phyloP scores from a whole-genome alignment of 92 coral and sea anemone species.

The Zoanthus gigantus region DNA sequence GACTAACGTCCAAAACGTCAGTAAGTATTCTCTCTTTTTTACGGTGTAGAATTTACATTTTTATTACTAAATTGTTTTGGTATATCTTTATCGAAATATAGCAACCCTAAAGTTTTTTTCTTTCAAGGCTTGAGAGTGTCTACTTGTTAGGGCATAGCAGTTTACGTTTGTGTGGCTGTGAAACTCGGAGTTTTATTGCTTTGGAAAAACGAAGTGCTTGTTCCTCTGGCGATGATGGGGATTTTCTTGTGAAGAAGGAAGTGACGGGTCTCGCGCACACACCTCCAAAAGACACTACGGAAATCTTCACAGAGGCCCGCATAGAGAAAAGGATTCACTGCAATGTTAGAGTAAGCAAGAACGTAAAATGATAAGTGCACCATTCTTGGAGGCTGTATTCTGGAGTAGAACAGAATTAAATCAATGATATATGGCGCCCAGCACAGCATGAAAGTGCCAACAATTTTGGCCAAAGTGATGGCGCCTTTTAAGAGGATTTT shows the following conservation, averaged over 20 bases:
- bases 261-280: background rate
- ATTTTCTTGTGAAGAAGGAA: conserved; percentile 11
- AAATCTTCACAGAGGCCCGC: conserved; percentile 88
- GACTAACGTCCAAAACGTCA: too few relatives aligned
- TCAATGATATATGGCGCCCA: conserved; percentile 82
- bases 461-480: conserved; percentile 81
- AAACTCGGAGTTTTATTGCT: background rate
- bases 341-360: conserved; percentile 71
- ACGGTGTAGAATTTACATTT: too few relatives aligned
- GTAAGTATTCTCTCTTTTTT: too few relatives aligned
- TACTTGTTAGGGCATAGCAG: too few relatives aligned
- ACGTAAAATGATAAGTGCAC: conserved; percentile 61
- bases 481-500: conserved; percentile 77
- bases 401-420: conserved; percentile 27
- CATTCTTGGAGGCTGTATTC: conserved; percentile 23
- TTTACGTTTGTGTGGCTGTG: too few relatives aligned
- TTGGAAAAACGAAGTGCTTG: conserved; percentile 21
- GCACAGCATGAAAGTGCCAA: conserved; percentile 74
- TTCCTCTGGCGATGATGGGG: conserved; percentile 9
- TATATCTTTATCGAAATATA: too few relatives aligned
- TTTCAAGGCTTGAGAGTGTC: too few relatives aligned
- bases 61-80: too few relatives aligned
- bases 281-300: conserved; percentile 61
- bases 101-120: too few relatives aligned
- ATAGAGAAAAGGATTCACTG: conserved; percentile 82